Conservation (phyloP, 2,888 invertebrate species). For the Julus scandinavius region DNA sequence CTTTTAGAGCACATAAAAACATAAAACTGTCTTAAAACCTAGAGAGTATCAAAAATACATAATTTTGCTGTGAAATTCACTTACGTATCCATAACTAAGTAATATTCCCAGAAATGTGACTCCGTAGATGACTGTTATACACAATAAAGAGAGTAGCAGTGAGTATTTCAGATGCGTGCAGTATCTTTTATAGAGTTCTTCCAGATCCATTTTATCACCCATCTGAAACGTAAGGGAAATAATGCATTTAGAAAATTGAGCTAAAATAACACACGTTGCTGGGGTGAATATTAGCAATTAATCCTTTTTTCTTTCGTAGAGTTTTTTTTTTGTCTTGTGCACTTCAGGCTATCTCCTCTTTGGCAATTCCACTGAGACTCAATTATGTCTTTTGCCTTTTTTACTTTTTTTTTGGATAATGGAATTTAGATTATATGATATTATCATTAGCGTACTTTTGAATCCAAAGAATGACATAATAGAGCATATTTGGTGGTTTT, state of each 20-base stretch:
- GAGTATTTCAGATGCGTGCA: constrained; percentile 57
- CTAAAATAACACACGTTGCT: background rate
- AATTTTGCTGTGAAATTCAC: constrained; percentile 37
- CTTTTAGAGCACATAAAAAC: background rate
- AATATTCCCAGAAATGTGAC: constrained; percentile 55
- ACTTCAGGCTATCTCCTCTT: background rate
- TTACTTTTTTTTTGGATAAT: background rate
- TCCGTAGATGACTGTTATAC: constrained; percentile 53
- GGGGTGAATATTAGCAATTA: background rate
- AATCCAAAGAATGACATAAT: too few relatives aligned
- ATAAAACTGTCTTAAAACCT: background rate
- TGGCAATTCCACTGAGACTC: background rate
- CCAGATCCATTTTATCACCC: constrained; percentile 56
- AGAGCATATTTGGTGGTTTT: too few relatives aligned
- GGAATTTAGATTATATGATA: background rate
- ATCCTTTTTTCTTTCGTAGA: background rate
- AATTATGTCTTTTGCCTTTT: background rate
- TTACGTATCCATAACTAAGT: constrained; percentile 56
- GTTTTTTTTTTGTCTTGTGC: background rate
- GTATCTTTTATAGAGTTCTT: constrained; percentile 56
- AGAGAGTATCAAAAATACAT: background rate
- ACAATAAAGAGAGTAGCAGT: constrained; percentile 54
- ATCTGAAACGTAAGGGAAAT: constrained; percentile 44
- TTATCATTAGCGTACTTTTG: too few relatives aligned
- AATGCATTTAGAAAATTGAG: constrained; percentile 2